Conservation (phyloP, 2,797 vertebrate species). For the Pelochelys cantorii region DNA sequence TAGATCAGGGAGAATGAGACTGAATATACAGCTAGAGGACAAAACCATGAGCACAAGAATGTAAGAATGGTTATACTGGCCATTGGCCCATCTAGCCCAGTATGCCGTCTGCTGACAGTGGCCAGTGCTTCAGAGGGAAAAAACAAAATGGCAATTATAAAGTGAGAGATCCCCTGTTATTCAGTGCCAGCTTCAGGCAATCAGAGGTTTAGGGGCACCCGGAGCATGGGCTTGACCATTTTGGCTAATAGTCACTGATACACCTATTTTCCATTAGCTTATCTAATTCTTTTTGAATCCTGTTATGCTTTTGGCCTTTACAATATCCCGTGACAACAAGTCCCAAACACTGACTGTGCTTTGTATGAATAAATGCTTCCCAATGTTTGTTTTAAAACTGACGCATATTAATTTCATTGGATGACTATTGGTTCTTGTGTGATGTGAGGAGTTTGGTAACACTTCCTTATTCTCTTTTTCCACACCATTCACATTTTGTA, state of each 20-base stretch:
- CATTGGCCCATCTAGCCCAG: not conserved
- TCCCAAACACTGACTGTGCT: not conserved
- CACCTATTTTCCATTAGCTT: not conserved
- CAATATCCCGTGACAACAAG: not conserved
- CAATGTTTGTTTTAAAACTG: not conserved
- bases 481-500: not conserved
- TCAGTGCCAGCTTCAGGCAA: not conserved
- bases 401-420: not conserved
- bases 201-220: not conserved
- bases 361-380: not conserved
- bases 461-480: not conserved
- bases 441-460: not conserved
- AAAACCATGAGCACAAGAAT: not conserved
- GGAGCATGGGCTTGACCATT: not conserved
- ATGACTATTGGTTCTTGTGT: not conserved
- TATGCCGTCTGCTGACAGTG: not conserved
- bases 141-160: not conserved
- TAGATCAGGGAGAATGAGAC: not conserved
- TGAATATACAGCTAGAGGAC: not conserved
- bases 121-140: not conserved
- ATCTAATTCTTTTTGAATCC: not conserved
- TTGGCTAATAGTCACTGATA: not conserved
- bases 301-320: not conserved
- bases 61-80: not conserved
- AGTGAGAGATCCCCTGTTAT: not conserved